Conservation (phyloP, 2,113 vertebrate species). For the Cettia cetti region DNA sequence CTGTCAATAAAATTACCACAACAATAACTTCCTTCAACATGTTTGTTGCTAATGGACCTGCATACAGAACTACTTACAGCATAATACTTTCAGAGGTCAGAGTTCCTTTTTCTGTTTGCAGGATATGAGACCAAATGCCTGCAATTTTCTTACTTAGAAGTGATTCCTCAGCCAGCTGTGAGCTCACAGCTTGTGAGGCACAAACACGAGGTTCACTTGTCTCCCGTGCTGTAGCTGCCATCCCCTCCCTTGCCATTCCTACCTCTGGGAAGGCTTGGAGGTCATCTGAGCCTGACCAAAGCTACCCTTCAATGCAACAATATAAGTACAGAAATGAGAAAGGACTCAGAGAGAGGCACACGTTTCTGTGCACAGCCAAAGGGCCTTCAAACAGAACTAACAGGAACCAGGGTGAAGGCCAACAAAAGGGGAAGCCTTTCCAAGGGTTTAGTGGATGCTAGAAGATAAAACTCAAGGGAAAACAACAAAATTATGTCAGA, state of each 20-base stretch:
- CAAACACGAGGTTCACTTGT: not conserved
- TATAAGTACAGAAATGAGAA: not conserved
- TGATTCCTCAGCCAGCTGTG: not conserved
- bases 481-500: not conserved
- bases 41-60: slow-evolving; percentile 13
- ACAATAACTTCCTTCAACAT: slow-evolving; percentile 23
- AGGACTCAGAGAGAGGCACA: not conserved
- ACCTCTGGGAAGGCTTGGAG: not conserved
- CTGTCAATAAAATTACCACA: slow-evolving; percentile 60
- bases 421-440: not conserved
- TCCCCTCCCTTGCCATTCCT: not conserved
- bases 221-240: not conserved
- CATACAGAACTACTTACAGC: not conserved
- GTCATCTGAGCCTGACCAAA: not conserved
- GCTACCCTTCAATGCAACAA: not conserved
- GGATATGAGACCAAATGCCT: not conserved
- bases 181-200: not conserved
- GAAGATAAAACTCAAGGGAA: not conserved
- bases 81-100: not conserved
- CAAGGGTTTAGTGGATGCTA: not conserved
- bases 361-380: not conserved
- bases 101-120: slow-evolving; percentile 2
- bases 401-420: not conserved
- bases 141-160: not conserved
- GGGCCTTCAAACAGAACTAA: not conserved